phyloP scores from a whole-genome alignment of 2,113 vertebrate species.

The Labeo rohita region DNA sequence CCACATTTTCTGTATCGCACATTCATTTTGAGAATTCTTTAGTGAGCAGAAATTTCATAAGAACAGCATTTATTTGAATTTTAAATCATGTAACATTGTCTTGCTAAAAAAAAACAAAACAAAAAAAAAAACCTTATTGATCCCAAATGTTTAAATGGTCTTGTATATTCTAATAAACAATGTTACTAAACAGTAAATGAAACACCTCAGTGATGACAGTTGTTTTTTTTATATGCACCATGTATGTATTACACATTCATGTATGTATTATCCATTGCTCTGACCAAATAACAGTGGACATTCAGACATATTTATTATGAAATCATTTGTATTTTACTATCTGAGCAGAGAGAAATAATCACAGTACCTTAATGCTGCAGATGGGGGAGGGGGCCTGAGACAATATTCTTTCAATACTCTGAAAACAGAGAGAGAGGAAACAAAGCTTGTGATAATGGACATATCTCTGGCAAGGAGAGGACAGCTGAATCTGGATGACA shows the following conservation, averaged over 20 bases:
- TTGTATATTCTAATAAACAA: not conserved
- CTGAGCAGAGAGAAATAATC: not conserved
- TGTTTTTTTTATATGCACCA: not conserved
- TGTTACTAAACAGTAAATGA: not conserved
- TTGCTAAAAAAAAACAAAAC: not conserved
- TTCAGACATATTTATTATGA: not conserved
- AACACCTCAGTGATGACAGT: not conserved
- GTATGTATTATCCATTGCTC: not conserved
- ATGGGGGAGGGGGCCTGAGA: conserved; percentile 37
- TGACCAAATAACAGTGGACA: not conserved
- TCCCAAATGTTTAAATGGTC: not conserved
- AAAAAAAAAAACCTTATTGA: not conserved
- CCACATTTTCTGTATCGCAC: too few relatives aligned
- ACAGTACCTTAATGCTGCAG: conserved; percentile 50
- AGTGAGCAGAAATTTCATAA: not conserved
- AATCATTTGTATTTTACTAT: not conserved
- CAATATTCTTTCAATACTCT: conserved; percentile 49
- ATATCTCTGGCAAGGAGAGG: not conserved
- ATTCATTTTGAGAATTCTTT: not conserved
- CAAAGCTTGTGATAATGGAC: conserved; percentile 39
- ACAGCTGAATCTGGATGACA: conserved; percentile 32
- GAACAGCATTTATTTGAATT: not conserved
- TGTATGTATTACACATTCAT: not conserved
- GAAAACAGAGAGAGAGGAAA: conserved; percentile 45
- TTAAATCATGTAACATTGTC: not conserved